Percentiles rank a stretch among this genome's conserved stretches.
Evolutionary conservation across 2,113 vertebrate species (phyloP).

Genomic region (Platysteira castanea): DNA sequence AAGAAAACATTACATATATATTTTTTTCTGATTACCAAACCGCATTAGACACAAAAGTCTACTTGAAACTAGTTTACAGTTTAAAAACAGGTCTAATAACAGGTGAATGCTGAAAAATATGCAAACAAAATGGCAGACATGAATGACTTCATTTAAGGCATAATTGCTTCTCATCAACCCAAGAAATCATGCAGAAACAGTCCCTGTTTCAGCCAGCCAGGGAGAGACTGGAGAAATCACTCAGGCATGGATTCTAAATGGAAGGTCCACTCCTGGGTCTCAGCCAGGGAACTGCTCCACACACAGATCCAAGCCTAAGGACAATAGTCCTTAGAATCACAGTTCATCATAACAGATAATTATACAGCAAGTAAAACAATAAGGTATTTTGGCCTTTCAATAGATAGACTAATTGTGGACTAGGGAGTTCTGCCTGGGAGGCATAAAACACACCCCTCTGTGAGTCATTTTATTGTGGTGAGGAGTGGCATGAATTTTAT

Average conservation of each 20-base stretch:
- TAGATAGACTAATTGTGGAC: constrained; percentile 79
- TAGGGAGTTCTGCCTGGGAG: constrained; percentile 75
- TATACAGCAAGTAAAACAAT: constrained; percentile 81
- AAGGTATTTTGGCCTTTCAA: constrained; percentile 76
- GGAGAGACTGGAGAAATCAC: constrained; percentile 76
- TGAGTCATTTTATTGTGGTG: constrained; percentile 70
- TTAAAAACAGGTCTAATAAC: constrained; percentile 85
- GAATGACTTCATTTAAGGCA: constrained; percentile 84
- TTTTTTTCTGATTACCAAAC: constrained; percentile 80
- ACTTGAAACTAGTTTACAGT: constrained; percentile 80
- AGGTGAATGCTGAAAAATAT: constrained; percentile 83
- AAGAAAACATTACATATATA: constrained; percentile 79
- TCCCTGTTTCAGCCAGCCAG: constrained; percentile 73
- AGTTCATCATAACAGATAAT: constrained; percentile 84
- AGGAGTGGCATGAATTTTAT: constrained; percentile 71
- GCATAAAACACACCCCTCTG: constrained; percentile 67
- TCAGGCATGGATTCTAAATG: constrained; percentile 79
- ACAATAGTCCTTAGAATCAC: constrained; percentile 80
- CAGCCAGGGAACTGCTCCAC: constrained; percentile 71
- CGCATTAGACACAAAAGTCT: constrained; percentile 76
- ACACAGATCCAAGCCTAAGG: constrained; percentile 72
- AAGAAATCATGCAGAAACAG: constrained; percentile 86
- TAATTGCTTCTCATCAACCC: constrained; percentile 87
- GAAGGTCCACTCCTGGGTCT: constrained; percentile 78
- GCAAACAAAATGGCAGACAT: constrained; percentile 87